Base-by-base conservation (phyloP, 1,140 invertebrate species). In the Brachionus plicatilis region DNA sequence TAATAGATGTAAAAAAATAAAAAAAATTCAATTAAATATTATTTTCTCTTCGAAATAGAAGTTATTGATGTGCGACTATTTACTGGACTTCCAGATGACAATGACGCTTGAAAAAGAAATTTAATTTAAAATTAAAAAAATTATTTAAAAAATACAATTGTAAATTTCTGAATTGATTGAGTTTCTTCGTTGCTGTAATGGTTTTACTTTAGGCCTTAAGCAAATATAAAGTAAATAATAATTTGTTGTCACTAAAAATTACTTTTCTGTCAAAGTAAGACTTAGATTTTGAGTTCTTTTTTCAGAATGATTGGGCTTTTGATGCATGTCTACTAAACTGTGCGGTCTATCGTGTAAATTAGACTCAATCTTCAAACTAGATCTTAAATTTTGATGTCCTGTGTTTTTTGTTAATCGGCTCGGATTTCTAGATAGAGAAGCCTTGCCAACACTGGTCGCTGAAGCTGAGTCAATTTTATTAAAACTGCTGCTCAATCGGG, bases 151-250 rank as follows among this genome's bases (percentile, higher is more conserved):
- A 20, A 43, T 72, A 72, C 68, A 41, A 72, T 72, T 72, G 17
- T 41, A 72, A 14, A 72, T 41, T 41, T 76, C 72, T n/a, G 72
- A 76, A 50, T 76, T 76, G 17, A 76, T 76, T 76, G 72, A 76
- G 47, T 76, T 76, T 76, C 72, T 50, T 47, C 72, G 17, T n/a
- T 47, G 72, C 50, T 76, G 72, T n/a, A 76, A 50, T n/a, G 72
- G 72, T 41, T 76, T 76, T 24, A 76, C 72, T 50, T 76, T 76
- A 11, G 72, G 43, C 9, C 72, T 76, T 37, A 17, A 14, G 33
- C 9, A 75, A 20, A 17, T 17, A 76, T 24, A 76, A 27, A 29
- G 14, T 5, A 27, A 29, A 27, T 2, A 50, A 47, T 14, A 12
- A 3, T 47, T 47, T 47, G 45, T 7, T n/a, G 14, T 12, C 14